Percentiles rank a stretch among this genome's conserved stretches.
phyloP scores from a whole-genome alignment of 1,140 invertebrate species.

The Macrostomum lignano region DNA sequence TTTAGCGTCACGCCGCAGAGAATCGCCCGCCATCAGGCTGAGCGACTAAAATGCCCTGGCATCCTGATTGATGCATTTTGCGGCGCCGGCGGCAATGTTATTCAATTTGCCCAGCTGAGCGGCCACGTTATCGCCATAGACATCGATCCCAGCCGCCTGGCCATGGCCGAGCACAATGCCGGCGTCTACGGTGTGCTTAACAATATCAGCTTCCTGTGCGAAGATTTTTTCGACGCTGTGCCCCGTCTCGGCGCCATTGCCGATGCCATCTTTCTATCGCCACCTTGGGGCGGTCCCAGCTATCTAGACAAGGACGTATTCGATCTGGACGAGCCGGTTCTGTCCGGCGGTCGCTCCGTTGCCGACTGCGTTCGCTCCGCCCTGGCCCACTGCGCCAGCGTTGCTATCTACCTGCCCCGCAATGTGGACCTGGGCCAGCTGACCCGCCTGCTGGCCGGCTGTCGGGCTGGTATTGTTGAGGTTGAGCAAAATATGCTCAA shows the following conservation, averaged over 20 bases:
- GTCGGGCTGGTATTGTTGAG: conserved; percentile 46
- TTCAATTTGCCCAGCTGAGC: conserved; percentile 93
- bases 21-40: conserved; percentile 61
- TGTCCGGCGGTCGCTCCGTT: no score
- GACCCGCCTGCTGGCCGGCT: no score
- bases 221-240: conserved; percentile 14
- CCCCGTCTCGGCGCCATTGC: conserved; percentile 3
- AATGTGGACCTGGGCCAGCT: no score
- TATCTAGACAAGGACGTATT: no score
- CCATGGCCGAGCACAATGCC: conserved; percentile 58
- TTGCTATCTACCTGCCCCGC: no score
- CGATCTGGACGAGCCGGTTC: no score
- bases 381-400: no score
- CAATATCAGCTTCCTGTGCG: conserved; percentile 60
- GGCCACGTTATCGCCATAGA: conserved; percentile 83
- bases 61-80: conserved; percentile 92
- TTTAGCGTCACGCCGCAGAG: conserved; percentile 90
- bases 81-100: conserved; percentile 80
- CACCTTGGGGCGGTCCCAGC: no score
- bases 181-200: conserved; percentile 58
- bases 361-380: no score
- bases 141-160: conserved; percentile 59
- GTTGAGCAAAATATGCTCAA: conserved; percentile 71
- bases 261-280: no score
- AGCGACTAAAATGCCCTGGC: conserved; percentile 36